Evolutionary conservation across 2,888 invertebrate genomes (phyloP).

Genomic region (Dasysyrphus tricinctus): DNA sequence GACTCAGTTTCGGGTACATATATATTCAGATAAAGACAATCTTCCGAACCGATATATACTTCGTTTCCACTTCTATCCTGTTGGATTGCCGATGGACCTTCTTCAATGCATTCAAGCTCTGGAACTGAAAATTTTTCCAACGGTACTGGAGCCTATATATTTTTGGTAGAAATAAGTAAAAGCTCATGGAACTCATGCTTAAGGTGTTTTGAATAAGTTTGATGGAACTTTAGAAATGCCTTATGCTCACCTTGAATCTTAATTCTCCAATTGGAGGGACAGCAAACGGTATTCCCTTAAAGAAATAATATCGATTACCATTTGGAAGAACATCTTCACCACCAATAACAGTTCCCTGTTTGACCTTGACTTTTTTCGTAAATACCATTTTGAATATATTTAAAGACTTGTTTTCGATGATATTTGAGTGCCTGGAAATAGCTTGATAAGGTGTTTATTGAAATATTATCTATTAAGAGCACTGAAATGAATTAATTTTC

Average conservation of each 20-base stretch:
- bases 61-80: conserved; percentile 75
- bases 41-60: conserved; percentile 78
- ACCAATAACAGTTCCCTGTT: conserved; percentile 84
- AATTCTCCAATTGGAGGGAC: conserved; percentile 78
- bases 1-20: conserved; percentile 77
- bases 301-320: conserved; percentile 79
- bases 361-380: conserved; percentile 79
- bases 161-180: neutral
- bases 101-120: conserved; percentile 80
- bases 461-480: too few species aligned
- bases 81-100: conserved; percentile 78
- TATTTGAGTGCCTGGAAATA: too few species aligned
- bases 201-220: too few species aligned
- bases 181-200: too few species aligned
- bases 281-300: conserved; percentile 80
- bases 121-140: conserved; percentile 79
- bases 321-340: conserved; percentile 81
- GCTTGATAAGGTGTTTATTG: too few species aligned
- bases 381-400: neutral
- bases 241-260: conserved; percentile 77
- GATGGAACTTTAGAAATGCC: too few species aligned
- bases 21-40: conserved; percentile 79
- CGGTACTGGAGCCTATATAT: conserved; percentile 80
- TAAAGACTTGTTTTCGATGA: too few species aligned
- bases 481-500: too few species aligned